These are phyloP conservation scores for Megalops cyprinoides DNA, from an alignment of 2,797 vertebrate species.

Conservation along the genomic window DNA sequence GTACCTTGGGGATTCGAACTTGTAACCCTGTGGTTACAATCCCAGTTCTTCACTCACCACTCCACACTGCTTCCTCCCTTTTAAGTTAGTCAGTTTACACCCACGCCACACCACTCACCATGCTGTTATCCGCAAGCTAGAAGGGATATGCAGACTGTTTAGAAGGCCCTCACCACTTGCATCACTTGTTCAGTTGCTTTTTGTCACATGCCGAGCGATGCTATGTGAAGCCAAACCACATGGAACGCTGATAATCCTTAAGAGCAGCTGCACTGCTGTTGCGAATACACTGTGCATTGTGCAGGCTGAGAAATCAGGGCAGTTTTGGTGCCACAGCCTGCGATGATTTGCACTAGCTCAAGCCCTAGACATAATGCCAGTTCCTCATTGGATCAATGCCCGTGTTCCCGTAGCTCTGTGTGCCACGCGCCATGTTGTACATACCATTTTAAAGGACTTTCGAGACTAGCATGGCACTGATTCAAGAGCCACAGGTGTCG, in stretches of 20 bases:
- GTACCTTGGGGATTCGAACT: background rate
- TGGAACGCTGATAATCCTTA: background rate
- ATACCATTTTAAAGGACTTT: too few relatives aligned
- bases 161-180: background rate
- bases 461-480: too few relatives aligned
- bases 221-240: background rate
- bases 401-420: too few relatives aligned
- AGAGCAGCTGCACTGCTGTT: background rate
- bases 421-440: too few relatives aligned
- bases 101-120: background rate
- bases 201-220: background rate
- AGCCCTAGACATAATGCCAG: background rate
- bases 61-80: background rate
- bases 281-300: background rate
- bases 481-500: too few relatives aligned
- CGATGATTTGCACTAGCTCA: background rate
- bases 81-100: background rate
- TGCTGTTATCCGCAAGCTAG: background rate
- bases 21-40: background rate
- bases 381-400: background rate
- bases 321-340: background rate
- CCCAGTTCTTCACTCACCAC: background rate
- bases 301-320: background rate
- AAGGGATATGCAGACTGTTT: background rate
- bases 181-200: conserved; percentile 5